Evolutionary conservation across 2,888 invertebrate species (phyloP), one percentile per base, ranked within the genome.

Genomic region (Aproaerema taeniolella): DNA sequence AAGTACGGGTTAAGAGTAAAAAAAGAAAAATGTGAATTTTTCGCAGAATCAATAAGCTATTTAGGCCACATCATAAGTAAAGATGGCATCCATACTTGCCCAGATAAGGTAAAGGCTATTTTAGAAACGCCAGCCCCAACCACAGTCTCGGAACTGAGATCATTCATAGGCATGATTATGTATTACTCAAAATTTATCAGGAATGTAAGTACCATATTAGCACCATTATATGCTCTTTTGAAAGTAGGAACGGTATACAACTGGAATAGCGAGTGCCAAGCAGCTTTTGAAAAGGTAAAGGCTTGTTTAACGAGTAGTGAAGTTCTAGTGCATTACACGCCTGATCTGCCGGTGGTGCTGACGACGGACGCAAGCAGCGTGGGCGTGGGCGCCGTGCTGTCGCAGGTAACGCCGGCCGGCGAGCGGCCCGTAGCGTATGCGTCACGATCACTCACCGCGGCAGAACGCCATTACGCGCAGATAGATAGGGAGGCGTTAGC

Each of bases 121-220:
- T 2, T 8, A 14, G 30, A 42, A 7, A 29, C 41, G 2, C 29
- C 39, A 7, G 34, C 37, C 5, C 46, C 42, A 0, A 31, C 40
- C 0, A 40, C 11, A 10, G 32, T 43, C 2, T 20, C 42, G 1
- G 43, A 47, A 6, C 12, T 35, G 7, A 4, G 53, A 30, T 50
- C 58, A 2, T 66, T 64, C 31, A 25, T 59, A 0, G 67, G 66
- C 0, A 50, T 66, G 43, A 49, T 65, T 0, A 68, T 67, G 45
- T 72, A 67, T 42, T 72, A 71, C 39, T 49, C 56, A 2, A 59
- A 55, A 39, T 75, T 72, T 49, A 46, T 66, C 15, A 20, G 7
- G 7, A 20, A 20, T 20, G 7, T 20, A 6, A 20, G 20, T 20
- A 20, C 20, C 5, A 20, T 41, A 8, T 16, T 39, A 30, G 41